Conservation (phyloP, 2,113 vertebrate genomes). For the Polypterus bichir region DNA sequence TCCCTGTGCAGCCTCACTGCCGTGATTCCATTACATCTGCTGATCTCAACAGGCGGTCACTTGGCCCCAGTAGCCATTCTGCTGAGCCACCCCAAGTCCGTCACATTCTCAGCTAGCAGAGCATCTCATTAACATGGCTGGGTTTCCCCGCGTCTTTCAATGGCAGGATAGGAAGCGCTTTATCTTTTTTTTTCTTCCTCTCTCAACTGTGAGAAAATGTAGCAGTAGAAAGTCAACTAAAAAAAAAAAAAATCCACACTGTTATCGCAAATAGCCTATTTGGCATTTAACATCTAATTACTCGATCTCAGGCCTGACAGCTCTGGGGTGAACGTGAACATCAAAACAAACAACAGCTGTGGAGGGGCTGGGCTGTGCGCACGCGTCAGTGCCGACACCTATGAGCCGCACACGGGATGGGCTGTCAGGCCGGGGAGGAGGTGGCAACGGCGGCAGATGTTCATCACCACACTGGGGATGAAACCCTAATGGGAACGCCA, state of each 20-base stretch:
- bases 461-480: not conserved
- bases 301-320: constrained; percentile 11
- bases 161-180: not conserved
- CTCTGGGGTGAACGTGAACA: constrained; percentile 5
- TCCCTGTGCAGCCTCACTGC: too few relatives aligned
- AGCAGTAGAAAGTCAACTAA: not conserved
- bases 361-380: not conserved
- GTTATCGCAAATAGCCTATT: constrained; percentile 15
- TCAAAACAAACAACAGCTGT: constrained; percentile 15
- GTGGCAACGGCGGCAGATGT: not conserved
- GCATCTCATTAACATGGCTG: not conserved
- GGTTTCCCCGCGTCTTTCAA: not conserved
- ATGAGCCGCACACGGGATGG: not conserved
- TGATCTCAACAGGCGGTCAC: too few relatives aligned
- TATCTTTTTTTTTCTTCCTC: not conserved
- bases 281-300: constrained; percentile 13
- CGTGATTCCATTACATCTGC: too few relatives aligned
- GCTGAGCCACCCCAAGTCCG: not conserved
- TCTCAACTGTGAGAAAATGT: not conserved
- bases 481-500: not conserved
- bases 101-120: not conserved
- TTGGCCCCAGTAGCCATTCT: not conserved
- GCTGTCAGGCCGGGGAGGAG: not conserved
- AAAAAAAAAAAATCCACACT: constrained; percentile 3
- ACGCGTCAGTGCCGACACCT: not conserved